Percentiles rank a stretch among this genome's conserved stretches.
phyloP scores from a whole-genome alignment of 2,113 vertebrate genomes.

The Pontoporia blainvillei region DNA sequence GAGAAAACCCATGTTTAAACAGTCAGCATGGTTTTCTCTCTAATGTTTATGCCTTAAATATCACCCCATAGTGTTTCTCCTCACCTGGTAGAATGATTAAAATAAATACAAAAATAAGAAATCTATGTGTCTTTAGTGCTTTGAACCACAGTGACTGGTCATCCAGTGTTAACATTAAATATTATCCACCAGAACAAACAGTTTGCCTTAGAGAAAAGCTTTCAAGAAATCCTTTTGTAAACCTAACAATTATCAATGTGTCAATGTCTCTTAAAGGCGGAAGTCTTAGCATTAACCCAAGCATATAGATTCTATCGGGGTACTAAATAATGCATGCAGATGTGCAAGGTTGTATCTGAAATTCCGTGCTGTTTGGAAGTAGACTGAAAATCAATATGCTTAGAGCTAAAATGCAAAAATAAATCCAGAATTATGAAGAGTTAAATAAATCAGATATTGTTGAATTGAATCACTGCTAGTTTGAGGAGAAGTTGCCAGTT shows the following conservation, averaged over 20 bases:
- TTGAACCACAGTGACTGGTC: background rate
- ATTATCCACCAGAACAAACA: background rate
- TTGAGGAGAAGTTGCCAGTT: slow-evolving; percentile 93
- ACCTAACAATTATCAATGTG: background rate
- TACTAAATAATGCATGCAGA: background rate
- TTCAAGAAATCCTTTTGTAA: slow-evolving; percentile 14
- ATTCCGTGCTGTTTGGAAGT: background rate
- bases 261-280: slow-evolving; percentile 5
- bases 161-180: background rate
- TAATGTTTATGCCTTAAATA: slow-evolving; percentile 67
- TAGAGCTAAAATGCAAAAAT: slow-evolving; percentile 16
- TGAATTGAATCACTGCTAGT: slow-evolving; percentile 84
- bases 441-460: slow-evolving; percentile 80
- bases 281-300: background rate
- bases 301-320: background rate
- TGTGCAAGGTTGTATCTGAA: slow-evolving; percentile 11
- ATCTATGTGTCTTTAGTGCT: background rate
- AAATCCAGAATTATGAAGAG: slow-evolving; percentile 76
- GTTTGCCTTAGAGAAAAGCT: background rate
- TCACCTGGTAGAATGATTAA: slow-evolving; percentile 55
- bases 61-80: slow-evolving; percentile 46
- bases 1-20: slow-evolving; percentile 81
- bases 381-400: slow-evolving; percentile 57
- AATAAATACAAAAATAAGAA: slow-evolving; percentile 63
- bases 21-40: slow-evolving; percentile 58